Conservation (phyloP, 1,140 invertebrate species). For the Drosophila rufa region DNA sequence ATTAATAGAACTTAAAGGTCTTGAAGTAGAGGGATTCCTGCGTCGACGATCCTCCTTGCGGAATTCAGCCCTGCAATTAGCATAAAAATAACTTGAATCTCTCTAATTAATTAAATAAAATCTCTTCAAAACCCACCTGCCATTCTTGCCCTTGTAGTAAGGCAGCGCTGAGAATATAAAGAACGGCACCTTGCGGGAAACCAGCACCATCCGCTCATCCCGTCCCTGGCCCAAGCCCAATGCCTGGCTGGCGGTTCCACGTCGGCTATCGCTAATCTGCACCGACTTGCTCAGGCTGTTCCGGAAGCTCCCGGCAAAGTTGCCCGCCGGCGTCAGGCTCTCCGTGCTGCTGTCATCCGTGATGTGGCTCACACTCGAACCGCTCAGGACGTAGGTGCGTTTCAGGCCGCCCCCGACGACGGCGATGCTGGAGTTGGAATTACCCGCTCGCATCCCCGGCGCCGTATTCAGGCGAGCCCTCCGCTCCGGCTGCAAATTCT, state of each 20-base stretch:
- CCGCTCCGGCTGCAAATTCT: conserved; percentile 72
- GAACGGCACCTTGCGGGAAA: conserved; percentile 90
- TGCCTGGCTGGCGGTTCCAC: conserved; percentile 28
- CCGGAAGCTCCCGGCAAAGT: conserved; percentile 79
- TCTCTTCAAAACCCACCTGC: conserved; percentile 86
- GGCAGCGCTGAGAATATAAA: conserved; percentile 93
- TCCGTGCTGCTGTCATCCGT: conserved; percentile 83
- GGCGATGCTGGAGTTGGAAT: conserved; percentile 40
- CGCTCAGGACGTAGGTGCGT: conserved; percentile 73
- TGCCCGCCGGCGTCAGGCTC: conserved; percentile 80
- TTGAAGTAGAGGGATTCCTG: conserved; percentile 91
- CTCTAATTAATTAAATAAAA: not conserved
- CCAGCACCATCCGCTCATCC: conserved; percentile 92
- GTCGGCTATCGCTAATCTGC: conserved; percentile 84
- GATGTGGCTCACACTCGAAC: conserved; percentile 79
- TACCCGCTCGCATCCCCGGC: conserved; percentile 70
- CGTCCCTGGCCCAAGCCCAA: conserved; percentile 47
- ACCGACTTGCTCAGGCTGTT: conserved; percentile 87
- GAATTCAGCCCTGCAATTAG: conserved; percentile 87
- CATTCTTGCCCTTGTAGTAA: conserved; percentile 89
- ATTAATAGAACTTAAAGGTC: conserved; percentile 93
- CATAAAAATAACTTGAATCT: not conserved
- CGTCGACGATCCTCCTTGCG: conserved; percentile 91
- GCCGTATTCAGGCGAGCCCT: conserved; percentile 81
- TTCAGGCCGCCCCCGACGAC: conserved; percentile 60